These are phyloP conservation scores for Serranus cabrilla DNA, from an alignment of 2,797 vertebrate species.

Conservation along the genomic window DNA sequence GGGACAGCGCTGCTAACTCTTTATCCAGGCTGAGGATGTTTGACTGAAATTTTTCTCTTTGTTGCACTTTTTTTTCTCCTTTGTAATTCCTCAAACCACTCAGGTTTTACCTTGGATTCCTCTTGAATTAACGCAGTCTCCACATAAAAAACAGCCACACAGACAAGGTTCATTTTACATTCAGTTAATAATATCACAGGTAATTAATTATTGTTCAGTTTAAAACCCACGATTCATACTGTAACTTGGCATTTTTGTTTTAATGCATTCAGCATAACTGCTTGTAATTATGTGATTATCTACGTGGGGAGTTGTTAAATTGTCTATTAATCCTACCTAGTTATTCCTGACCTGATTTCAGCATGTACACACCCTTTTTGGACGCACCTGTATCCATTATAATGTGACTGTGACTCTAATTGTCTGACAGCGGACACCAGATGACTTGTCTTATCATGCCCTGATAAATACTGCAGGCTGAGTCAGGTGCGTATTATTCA, in stretches of 20 bases:
- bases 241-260: not conserved
- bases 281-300: not conserved
- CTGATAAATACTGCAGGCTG: not conserved
- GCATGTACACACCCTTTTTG: not conserved
- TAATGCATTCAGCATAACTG: not conserved
- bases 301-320: not conserved
- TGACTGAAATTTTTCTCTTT: not conserved
- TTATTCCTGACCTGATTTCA: not conserved
- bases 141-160: not conserved
- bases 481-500: not conserved
- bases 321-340: not conserved
- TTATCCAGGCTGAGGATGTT: not conserved
- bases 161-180: not conserved
- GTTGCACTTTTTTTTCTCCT: not conserved
- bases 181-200: not conserved
- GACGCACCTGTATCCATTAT: not conserved
- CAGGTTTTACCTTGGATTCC: not conserved
- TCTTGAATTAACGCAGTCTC: too few species aligned
- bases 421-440: conserved; percentile 16
- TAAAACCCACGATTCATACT: not conserved
- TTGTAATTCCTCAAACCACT: not conserved
- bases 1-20: not conserved
- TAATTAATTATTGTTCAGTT: not conserved
- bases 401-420: not conserved
- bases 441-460: conserved; percentile 21